Conservation (phyloP, 2,888 invertebrate species). For the Artemia sp. region DNA sequence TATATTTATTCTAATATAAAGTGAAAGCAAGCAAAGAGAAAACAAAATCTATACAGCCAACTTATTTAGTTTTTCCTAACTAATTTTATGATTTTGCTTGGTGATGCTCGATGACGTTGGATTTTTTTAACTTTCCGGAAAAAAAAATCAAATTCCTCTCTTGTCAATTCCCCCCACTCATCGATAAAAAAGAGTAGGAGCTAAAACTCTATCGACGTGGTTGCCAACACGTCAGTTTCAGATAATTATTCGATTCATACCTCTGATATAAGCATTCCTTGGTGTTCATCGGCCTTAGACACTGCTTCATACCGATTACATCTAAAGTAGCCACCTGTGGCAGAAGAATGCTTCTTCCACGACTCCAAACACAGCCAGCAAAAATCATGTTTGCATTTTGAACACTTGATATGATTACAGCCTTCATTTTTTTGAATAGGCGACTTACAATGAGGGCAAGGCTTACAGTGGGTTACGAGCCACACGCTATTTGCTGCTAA, state of each 20-base stretch:
- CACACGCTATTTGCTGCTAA: slow-evolving; percentile 47
- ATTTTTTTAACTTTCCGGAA: too few species aligned
- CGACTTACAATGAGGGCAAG: slow-evolving; percentile 50
- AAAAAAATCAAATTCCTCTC: too few species aligned
- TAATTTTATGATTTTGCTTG: too few species aligned
- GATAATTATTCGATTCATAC: slow-evolving; percentile 28
- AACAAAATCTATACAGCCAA: too few species aligned
- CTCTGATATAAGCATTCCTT: slow-evolving; percentile 40
- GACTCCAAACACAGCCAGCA: slow-evolving; percentile 54
- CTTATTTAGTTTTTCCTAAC: too few species aligned
- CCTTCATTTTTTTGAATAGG: slow-evolving; percentile 54
- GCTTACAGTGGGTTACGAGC: slow-evolving; percentile 51
- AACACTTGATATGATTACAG: slow-evolving; percentile 54
- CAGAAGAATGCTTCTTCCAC: slow-evolving; percentile 51
- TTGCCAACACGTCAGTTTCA: too few species aligned
- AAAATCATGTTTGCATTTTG: slow-evolving; percentile 52
- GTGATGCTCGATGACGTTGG: too few species aligned
- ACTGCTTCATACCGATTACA: slow-evolving; percentile 46
- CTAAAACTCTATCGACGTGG: too few species aligned
- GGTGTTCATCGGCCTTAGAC: slow-evolving; percentile 44
- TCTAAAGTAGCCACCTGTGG: slow-evolving; percentile 50
- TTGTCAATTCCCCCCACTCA: too few species aligned
- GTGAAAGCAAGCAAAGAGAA: too few species aligned
- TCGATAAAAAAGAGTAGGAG: too few species aligned
- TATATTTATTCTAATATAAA: too few species aligned